Percentiles rank a stretch among this genome's conserved stretches.
phyloP scores from a whole-genome alignment of 2,797 vertebrate genomes.

The Morus bassanus region DNA sequence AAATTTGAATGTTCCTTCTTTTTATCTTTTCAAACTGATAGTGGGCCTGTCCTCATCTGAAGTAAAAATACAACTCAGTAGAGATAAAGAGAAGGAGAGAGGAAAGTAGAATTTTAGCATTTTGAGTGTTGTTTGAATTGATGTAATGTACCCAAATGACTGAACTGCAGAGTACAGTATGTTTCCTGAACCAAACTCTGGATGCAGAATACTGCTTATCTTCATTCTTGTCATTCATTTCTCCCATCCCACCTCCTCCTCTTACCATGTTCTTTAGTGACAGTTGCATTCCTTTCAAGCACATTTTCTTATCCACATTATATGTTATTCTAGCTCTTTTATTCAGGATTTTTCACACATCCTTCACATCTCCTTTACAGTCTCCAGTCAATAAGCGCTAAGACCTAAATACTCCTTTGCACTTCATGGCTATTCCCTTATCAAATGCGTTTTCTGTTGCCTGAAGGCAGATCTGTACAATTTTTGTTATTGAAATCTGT shows the following conservation, averaged over 20 bases:
- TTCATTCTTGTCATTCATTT: conserved; percentile 20
- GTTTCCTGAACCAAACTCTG: neutral
- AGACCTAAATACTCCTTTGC: conserved; percentile 66
- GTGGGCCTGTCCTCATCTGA: neutral
- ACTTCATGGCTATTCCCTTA: conserved; percentile 69
- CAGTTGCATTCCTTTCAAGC: conserved; percentile 46
- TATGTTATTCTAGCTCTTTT: conserved; percentile 51
- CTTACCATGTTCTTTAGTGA: conserved; percentile 20
- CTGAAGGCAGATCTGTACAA: conserved; percentile 66
- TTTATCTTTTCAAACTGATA: neutral
- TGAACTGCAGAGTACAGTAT: neutral
- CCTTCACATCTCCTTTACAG: conserved; percentile 67
- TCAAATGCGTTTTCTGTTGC: conserved; percentile 65
- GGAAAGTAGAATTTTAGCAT: neutral
- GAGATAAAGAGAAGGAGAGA: neutral
- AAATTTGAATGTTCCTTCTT: neutral
- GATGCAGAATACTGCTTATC: neutral
- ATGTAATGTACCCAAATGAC: neutral
- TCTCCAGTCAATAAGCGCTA: conserved; percentile 56
- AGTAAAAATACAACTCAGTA: neutral
- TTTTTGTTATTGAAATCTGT: conserved; percentile 69
- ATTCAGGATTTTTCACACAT: conserved; percentile 71
- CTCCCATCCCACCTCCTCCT: neutral
- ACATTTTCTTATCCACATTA: conserved; percentile 57
- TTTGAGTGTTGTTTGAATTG: conserved; percentile 20